Base-by-base conservation (phyloP, 30 jellyfish, hydroid and myxozoan genomes). In the Hydractinia symbiolongicarpus region DNA sequence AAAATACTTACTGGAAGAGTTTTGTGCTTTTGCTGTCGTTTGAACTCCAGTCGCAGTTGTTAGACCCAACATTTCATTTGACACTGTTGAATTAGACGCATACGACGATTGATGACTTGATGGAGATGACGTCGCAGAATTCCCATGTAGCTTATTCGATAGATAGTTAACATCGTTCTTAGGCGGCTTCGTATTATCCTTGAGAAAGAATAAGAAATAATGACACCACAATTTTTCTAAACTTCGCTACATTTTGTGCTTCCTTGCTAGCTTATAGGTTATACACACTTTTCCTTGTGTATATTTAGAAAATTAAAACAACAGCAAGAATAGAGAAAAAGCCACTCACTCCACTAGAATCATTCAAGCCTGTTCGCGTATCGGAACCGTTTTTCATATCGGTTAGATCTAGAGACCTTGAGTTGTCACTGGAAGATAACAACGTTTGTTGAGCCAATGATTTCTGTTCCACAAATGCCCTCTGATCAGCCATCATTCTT, bases 391-490 rank as follows among this genome's bases (percentile, higher is more conserved):
- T 64, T 64, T 64, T 64, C 6, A 2, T 44, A 64, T 64, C 74
- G 7, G 52, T 13, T 64, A 64, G 40, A n/a, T 64, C 74, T 6
- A n/a, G 19, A 7, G 74, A 7, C 16, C 40, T 44, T 13, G 40
- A 6, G 40, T 5, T 6, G 40, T 64, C 74, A n/a, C 40, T 51
- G 19, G 19, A 51, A 0, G 74, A 64, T 13, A 83, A 19, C 1
- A 56, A 84, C 0, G 55, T 53, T 19, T 79, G 87, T 19, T 79
- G 72, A 40, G 87, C 74, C 16, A 66, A 9, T 5, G 87, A 62
- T 67, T 79, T 79, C 14, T 49, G 81, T 1, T 79, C 82, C 21
- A 83, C 87, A 79, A 79, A 79, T 62, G 87, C 85, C 55, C 87
- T 79, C 40, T 79, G 85, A 5, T 67, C 87, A 60, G 87, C 44